Percentiles rank a stretch among this genome's conserved stretches.
These are phyloP conservation scores for Zootoca vivipara DNA, from an alignment of 2,113 vertebrate species.

Conservation along the genomic window DNA sequence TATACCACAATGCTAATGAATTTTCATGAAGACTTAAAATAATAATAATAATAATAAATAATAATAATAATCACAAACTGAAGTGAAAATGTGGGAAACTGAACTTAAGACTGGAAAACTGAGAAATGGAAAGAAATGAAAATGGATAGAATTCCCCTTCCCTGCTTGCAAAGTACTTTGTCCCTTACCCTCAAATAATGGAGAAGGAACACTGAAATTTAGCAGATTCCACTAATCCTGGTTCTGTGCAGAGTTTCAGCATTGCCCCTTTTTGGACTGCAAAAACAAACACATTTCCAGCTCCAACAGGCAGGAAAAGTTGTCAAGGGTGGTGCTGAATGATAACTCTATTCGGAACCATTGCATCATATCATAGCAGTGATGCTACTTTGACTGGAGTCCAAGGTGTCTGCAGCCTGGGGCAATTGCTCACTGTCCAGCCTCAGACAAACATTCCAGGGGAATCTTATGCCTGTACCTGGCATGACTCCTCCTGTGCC, in stretches of 20 bases:
- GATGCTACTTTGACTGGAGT: not conserved
- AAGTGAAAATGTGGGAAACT: too few relatives aligned
- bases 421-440: not conserved
- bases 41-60: too few relatives aligned
- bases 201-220: not conserved
- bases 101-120: too few relatives aligned
- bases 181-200: not conserved
- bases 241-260: not conserved
- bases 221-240: not conserved
- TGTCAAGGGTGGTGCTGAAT: not conserved
- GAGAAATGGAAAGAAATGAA: too few relatives aligned
- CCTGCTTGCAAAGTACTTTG: not conserved
- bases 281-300: not conserved
- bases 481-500: not conserved
- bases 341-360: not conserved
- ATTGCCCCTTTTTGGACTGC: not conserved
- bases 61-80: too few relatives aligned
- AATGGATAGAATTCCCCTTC: too few relatives aligned
- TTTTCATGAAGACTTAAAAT: too few relatives aligned
- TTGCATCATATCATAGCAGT: slow-evolving; percentile 15
- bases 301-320: not conserved
- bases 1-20: too few relatives aligned
- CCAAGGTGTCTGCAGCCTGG: not conserved
- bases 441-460: slow-evolving; percentile 3
- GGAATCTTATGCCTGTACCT: not conserved